These are phyloP conservation scores for Biston stratarius DNA, from an alignment of 2,888 invertebrate genomes.

Conservation along the genomic window DNA sequence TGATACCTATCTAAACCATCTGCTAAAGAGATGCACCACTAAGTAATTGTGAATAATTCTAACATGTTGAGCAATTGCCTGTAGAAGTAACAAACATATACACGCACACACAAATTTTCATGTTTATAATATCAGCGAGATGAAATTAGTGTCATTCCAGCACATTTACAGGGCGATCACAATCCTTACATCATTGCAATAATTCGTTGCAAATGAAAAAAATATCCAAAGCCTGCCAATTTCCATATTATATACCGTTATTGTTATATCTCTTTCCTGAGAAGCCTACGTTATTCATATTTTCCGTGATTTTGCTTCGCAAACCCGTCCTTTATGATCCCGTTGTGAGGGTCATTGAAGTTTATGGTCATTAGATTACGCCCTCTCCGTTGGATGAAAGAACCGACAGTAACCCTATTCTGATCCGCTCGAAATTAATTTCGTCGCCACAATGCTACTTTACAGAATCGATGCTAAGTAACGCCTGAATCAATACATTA, in stretches of 20 bases:
- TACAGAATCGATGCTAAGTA: too few species aligned
- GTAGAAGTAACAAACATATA: too few species aligned
- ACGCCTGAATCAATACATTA: too few species aligned
- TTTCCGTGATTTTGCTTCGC: constrained; percentile 23
- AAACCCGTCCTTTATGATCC: constrained; percentile 34
- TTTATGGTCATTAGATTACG: constrained; percentile 40
- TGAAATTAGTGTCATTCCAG: neutral
- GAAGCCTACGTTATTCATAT: constrained; percentile 24
- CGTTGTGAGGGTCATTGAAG: constrained; percentile 36
- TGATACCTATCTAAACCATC: too few species aligned
- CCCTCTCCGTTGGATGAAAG: constrained; percentile 34
- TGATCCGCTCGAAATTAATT: neutral
- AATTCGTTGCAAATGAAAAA: constrained; percentile 1
- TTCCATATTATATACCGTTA: constrained; percentile 6
- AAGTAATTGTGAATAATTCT: too few species aligned
- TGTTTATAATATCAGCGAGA: neutral
- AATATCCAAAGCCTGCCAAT: neutral
- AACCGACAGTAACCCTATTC: neutral
- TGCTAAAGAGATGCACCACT: too few species aligned
- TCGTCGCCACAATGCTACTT: too few species aligned
- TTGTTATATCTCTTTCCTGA: constrained; percentile 22
- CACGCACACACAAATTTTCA: too few species aligned
- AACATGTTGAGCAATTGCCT: too few species aligned
- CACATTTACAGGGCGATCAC: neutral
- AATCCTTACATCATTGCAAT: too few species aligned